These are phyloP conservation scores for Xanthia togata DNA, from an alignment of 2,888 invertebrate species.

Conservation along the genomic window DNA sequence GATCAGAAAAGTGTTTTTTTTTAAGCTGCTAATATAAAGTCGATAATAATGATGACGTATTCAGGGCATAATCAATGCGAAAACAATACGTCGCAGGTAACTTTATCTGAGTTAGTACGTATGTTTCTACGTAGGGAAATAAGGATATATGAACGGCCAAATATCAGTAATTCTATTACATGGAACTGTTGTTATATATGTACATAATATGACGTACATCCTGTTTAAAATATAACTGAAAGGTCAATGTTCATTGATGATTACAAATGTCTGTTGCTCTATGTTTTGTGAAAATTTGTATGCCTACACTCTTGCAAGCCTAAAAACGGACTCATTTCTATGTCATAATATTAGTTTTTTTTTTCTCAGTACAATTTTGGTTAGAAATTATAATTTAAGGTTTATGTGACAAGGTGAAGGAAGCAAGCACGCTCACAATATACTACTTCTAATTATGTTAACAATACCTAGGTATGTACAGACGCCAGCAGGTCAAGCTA, in stretches of 20 bases:
- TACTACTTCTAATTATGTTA: too few species aligned
- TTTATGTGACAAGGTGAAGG: too few species aligned
- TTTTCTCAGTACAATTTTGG: too few species aligned
- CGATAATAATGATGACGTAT: background rate
- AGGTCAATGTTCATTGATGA: constrained; percentile 26
- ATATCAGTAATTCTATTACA: background rate
- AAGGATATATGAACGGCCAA: constrained; percentile 10
- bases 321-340: too few species aligned
- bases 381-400: too few species aligned
- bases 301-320: too few species aligned
- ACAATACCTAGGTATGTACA: too few species aligned
- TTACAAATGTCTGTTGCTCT: background rate
- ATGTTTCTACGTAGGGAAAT: background rate
- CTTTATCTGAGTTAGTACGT: background rate
- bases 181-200: constrained; percentile 7
- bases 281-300: constrained; percentile 1
- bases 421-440: too few species aligned
- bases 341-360: too few species aligned
- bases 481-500: too few species aligned
- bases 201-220: background rate
- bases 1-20: background rate
- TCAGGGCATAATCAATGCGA: background rate
- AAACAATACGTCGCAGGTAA: background rate
- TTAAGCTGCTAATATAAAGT: background rate
- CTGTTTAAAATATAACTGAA: constrained; percentile 16